These are phyloP conservation scores for Dicrurus megarhynchus DNA, from an alignment of 2,113 vertebrate genomes.

Conservation along the genomic window DNA sequence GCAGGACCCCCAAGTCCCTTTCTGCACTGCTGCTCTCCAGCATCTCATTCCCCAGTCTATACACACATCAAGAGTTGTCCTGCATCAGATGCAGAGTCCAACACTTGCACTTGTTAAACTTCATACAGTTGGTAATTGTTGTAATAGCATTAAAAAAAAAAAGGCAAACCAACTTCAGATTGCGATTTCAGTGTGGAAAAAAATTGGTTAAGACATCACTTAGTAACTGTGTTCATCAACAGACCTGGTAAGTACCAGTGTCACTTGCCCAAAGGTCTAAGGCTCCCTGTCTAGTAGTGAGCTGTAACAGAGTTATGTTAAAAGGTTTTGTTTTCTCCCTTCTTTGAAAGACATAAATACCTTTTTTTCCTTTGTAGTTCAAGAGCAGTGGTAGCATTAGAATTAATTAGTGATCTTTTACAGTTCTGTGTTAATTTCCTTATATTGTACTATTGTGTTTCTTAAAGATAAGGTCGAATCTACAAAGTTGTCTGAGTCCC, in stretches of 20 bases:
- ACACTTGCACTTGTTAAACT: background rate
- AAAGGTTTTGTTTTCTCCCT: background rate
- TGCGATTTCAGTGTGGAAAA: background rate
- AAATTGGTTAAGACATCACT: background rate
- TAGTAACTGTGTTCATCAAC: background rate
- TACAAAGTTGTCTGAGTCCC: background rate
- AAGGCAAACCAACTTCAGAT: background rate
- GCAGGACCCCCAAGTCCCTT: background rate
- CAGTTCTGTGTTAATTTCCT: background rate
- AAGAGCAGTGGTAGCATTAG: background rate
- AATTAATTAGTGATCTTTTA: background rate
- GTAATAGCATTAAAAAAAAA: background rate
- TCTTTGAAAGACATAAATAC: background rate
- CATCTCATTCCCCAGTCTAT: background rate
- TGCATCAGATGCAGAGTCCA: background rate
- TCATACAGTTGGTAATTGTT: background rate
- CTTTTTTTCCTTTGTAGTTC: background rate
- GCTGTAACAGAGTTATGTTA: background rate
- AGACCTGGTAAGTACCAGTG: background rate
- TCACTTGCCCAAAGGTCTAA: background rate
- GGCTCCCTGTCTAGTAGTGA: background rate
- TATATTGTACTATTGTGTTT: background rate
- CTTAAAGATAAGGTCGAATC: background rate
- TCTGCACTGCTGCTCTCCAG: background rate
- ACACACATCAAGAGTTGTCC: background rate